Evolutionary conservation across 2,797 vertebrate species (phyloP), one percentile per base, ranked within the genome.

Genomic region (Manis crassicaudata): DNA sequence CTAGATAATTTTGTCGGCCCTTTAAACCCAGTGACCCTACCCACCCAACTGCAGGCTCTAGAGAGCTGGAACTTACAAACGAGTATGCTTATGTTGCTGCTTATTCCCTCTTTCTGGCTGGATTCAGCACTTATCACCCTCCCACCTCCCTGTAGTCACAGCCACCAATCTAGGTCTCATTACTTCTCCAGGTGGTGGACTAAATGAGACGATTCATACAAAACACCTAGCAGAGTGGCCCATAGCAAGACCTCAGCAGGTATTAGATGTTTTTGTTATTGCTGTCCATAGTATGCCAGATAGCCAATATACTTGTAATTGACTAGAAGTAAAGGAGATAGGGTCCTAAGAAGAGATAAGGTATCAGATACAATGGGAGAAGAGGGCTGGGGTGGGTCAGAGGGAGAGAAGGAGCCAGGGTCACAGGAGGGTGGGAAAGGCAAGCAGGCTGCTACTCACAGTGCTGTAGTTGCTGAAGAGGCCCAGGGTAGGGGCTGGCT

Each of bases 391-490:
- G 75, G 20, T 10, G 32, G 17, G 43, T 43, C 18, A 1, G 18
- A 77, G 67, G 37, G 56, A 87, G 62, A 52, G 84, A 40, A 18
- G 58, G 18, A 60, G 37, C 7, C 1, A 7, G 50, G 90, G n/a
- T 32, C 40, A 32, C 3, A 2, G 27, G 27, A 56, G 68, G 56
- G 37, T 12, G 14, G 52, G 5, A 82, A 35, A 46, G 54, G 56
- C 56, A 65, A 60, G 60, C 88, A 29, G 75, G 95, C 92, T 65
- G 82, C 67, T 97, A 97, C 98, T 98, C 98, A 99, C 99, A 84
- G 99, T 98, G 96, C 98, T 99, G 98, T 99, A 99, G 98, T 99
- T 99, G 97, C 99, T 98, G 98, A 99, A 99, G 96, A 99, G 99
- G 95, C 98, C 99, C 97, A 99, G 98, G 97, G 99, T 98, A 13